These are phyloP conservation scores for Dryadula phaetusa DNA, from an alignment of 2,888 invertebrate species.

Conservation along the genomic window DNA sequence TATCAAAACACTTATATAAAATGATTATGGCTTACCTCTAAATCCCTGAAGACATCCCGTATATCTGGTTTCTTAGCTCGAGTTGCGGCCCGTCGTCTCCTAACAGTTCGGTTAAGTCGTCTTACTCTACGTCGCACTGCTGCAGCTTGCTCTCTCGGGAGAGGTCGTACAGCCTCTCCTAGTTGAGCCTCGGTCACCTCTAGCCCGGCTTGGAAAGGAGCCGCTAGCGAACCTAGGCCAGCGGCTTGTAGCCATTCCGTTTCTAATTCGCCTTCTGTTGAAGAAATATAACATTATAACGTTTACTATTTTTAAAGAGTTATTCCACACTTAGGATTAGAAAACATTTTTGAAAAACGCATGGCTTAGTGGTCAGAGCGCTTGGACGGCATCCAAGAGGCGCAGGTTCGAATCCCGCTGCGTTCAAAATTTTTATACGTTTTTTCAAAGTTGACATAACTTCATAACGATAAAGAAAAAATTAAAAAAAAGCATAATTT, in stretches of 20 bases:
- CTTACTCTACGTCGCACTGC: slow-evolving; percentile 90
- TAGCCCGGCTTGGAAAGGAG: slow-evolving; percentile 88
- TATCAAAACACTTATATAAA: background rate
- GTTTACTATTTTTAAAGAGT: too few relatives aligned
- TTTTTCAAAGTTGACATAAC: too few relatives aligned
- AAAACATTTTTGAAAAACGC: too few relatives aligned
- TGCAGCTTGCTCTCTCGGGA: slow-evolving; percentile 90
- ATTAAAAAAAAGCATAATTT: too few relatives aligned
- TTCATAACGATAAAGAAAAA: too few relatives aligned
- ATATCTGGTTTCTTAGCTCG: slow-evolving; percentile 90
- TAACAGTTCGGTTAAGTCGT: slow-evolving; percentile 90
- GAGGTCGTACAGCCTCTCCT: slow-evolving; percentile 84
- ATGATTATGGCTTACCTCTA: slow-evolving; percentile 85
- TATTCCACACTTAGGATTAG: too few relatives aligned
- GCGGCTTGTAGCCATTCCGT: slow-evolving; percentile 90
- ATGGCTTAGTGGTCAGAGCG: too few relatives aligned
- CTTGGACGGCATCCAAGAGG: too few relatives aligned
- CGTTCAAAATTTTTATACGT: too few relatives aligned
- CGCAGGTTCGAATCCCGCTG: too few relatives aligned
- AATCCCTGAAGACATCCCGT: slow-evolving; percentile 92
- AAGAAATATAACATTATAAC: slow-evolving; percentile 34
- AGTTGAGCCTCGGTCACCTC: slow-evolving; percentile 87
- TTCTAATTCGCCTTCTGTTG: slow-evolving; percentile 89
- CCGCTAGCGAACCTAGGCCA: slow-evolving; percentile 88
- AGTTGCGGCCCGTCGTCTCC: slow-evolving; percentile 82